Conservation (phyloP, 2,888 invertebrate genomes). For the Aromia moschata region DNA sequence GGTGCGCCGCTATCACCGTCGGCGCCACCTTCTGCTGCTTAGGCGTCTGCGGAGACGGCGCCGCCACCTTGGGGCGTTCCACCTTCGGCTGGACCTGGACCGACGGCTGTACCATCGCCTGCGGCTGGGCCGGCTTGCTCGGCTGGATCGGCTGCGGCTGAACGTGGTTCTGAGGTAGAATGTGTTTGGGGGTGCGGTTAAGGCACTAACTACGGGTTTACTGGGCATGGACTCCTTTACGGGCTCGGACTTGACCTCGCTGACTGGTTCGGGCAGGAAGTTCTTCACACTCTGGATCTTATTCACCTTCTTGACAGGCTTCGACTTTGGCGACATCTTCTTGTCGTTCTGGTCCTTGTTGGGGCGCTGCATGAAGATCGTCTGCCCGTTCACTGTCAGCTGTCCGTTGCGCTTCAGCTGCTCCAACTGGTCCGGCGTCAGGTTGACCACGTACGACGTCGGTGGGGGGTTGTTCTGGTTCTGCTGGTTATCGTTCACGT, state of each 20-base stretch:
- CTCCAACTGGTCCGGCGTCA: slow-evolving; percentile 62
- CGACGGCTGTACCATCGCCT: slow-evolving; percentile 56
- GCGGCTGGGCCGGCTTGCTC: slow-evolving; percentile 41
- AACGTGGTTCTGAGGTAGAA: slow-evolving; percentile 51
- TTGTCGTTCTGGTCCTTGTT: slow-evolving; percentile 52
- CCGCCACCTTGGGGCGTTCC: slow-evolving; percentile 34
- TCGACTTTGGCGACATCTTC: slow-evolving; percentile 59
- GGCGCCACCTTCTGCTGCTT: slow-evolving; percentile 49
- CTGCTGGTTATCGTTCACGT: slow-evolving; percentile 39
- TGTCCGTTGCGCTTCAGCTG: slow-evolving; percentile 62
- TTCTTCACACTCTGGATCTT: slow-evolving; percentile 47
- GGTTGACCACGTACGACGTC: slow-evolving; percentile 62
- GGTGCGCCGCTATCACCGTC: slow-evolving; percentile 38
- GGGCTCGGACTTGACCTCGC: slow-evolving; percentile 43
- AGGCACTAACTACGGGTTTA: slow-evolving; percentile 48
- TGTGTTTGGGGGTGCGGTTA: slow-evolving; percentile 52
- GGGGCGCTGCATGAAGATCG: slow-evolving; percentile 61
- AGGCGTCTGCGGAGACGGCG: slow-evolving; percentile 37
- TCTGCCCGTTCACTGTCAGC: slow-evolving; percentile 62
- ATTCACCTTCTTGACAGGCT: slow-evolving; percentile 57
- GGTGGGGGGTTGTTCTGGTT: slow-evolving; percentile 49
- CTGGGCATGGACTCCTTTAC: slow-evolving; percentile 42
- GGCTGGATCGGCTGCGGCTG: slow-evolving; percentile 45
- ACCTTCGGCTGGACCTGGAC: slow-evolving; percentile 46
- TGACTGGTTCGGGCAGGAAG: slow-evolving; percentile 43